Evolutionary conservation across 1,140 invertebrate genomes (phyloP).

Genomic region (Linepithema humile): DNA sequence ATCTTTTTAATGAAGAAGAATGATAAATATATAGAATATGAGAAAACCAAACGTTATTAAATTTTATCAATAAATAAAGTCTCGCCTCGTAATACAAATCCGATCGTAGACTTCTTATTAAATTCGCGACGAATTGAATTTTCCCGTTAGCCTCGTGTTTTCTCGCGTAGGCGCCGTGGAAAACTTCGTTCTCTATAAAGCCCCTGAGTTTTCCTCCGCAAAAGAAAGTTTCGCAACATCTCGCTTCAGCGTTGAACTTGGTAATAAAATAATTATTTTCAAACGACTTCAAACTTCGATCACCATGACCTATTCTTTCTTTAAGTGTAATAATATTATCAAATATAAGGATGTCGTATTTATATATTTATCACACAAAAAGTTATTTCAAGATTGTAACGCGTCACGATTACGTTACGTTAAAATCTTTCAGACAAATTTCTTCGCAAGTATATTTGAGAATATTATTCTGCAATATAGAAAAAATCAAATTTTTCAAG

Average conservation of each 20-base stretch:
- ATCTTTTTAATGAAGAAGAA: neutral
- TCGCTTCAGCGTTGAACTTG: constrained; percentile 54
- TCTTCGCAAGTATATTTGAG: neutral
- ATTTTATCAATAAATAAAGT: constrained; percentile 72
- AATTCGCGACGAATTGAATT: constrained; percentile 70
- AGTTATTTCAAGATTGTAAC: neutral
- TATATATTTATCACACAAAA: neutral
- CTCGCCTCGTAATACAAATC: constrained; percentile 65
- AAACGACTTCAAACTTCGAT: constrained; percentile 39
- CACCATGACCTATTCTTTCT: constrained; percentile 42
- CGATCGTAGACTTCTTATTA: constrained; percentile 62
- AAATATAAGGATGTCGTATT: neutral
- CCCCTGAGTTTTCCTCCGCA: constrained; percentile 36
- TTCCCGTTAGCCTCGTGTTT: constrained; percentile 60
- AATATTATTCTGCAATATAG: neutral
- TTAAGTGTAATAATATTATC: constrained; percentile 4
- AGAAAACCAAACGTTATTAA: constrained; percentile 59
- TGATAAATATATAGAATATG: neutral
- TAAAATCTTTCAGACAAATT: neutral
- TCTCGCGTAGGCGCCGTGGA: constrained; percentile 31
- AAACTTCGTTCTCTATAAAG: constrained; percentile 51
- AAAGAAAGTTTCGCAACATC: constrained; percentile 46
- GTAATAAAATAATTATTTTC: constrained; percentile 67
- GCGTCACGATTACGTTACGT: neutral
- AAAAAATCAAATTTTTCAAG: neutral